Evolutionary conservation across 2,113 vertebrate species (phyloP).

Genomic region (Pterophyllum scalare): DNA sequence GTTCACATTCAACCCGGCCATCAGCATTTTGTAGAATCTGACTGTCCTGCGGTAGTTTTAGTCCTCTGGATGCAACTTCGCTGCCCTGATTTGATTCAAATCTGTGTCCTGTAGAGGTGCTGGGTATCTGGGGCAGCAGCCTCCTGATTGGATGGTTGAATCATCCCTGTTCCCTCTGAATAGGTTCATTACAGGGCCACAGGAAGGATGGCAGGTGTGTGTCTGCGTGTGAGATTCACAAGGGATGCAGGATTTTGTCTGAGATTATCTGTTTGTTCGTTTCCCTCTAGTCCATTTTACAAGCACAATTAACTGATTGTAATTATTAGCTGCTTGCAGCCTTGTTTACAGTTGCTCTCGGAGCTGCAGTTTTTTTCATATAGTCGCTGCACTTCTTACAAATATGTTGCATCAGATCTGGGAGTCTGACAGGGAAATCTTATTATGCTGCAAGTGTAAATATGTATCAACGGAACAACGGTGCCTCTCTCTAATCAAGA

Average conservation of each 20-base stretch:
- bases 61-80: background rate
- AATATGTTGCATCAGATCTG: slow-evolving; percentile 28
- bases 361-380: background rate
- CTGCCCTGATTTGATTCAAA: slow-evolving; percentile 16
- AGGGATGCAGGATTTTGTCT: background rate
- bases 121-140: slow-evolving; percentile 27
- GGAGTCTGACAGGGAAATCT: background rate
- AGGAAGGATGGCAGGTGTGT: background rate
- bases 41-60: background rate
- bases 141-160: slow-evolving; percentile 33
- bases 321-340: slow-evolving; percentile 17
- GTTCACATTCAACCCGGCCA: background rate
- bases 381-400: background rate
- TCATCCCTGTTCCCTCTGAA: slow-evolving; percentile 35
- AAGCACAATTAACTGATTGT: slow-evolving; percentile 23
- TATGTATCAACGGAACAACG: no score
- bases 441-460: slow-evolving; percentile 7
- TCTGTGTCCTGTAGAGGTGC: slow-evolving; percentile 10
- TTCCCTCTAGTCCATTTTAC: slow-evolving; percentile 13
- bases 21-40: background rate
- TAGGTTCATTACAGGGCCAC: background rate
- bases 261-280: slow-evolving; percentile 45
- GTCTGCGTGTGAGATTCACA: background rate
- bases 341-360: background rate
- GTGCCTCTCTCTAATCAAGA: no score